Base-by-base conservation (phyloP, 2,113 vertebrate genomes). In the Octodon degus region DNA sequence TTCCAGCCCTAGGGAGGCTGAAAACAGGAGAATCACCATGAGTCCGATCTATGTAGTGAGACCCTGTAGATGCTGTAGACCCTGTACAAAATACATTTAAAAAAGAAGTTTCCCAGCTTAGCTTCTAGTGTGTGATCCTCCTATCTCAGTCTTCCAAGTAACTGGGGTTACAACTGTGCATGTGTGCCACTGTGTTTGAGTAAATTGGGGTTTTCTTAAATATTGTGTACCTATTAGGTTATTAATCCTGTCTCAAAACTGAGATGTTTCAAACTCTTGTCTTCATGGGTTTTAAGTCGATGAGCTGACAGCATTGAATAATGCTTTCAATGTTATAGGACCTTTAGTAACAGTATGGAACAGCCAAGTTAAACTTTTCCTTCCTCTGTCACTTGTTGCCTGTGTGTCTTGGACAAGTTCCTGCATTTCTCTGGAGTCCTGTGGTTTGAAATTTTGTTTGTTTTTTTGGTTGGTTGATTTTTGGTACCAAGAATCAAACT, bases 141-240 rank as follows among this genome's bases (percentile, higher is more conserved):
- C 72, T 77, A 14, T 43, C 76, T 79, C 76, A 50, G 27, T 14
- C 43, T 79, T 27, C 13, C 43, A 32, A 7, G 14, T 79, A 27
- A 14, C 76, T 79, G 43, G 14, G 43, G 37, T 50, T 79, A 50
- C 17, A 77, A 43, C 25, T 50, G 40, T 77, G 11, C 43, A 30
- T 47, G 43, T 76, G 43, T 12, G 9, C 13, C 40, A 47, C 25
- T 25, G 7, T 77, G 74, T 43, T 13, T 30, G 76, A 50, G 34
- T 72, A 81, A 87, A 47, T 89, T 72, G 79, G 82, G 65, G 10
- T 91, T 95, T 95, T 89, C 17, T 62, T 60, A 74, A 94, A 67
- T 25, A 43, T 8, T 58, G 1, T 77, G 30, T 87, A 43, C 30
- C 58, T 94, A 6, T 79, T n/a, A 43, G 43, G 25, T 92, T 86